A percentile compares a stretch with the other conserved stretches of the same genome.
phyloP scores from a whole-genome alignment of 2,797 vertebrate species.

The Spinibarbus caldwelli region DNA sequence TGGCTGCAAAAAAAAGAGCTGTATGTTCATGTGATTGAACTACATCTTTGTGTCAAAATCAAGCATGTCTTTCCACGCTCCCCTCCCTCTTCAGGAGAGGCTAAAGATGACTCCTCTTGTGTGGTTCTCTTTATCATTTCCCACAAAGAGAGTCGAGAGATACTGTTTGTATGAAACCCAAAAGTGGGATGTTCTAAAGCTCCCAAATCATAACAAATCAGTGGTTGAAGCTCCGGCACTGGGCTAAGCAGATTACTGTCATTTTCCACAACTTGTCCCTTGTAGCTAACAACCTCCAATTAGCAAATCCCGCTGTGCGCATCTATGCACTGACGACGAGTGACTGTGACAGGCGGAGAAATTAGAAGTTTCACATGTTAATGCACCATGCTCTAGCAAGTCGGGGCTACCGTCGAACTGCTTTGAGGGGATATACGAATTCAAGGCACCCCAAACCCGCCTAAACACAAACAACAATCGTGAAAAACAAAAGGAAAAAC shows the following conservation, averaged over 20 bases:
- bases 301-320: constrained; percentile 84
- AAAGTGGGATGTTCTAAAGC: constrained; percentile 70
- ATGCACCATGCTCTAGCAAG: constrained; percentile 77
- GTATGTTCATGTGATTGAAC: background rate
- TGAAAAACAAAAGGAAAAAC: constrained; percentile 49
- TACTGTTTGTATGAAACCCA: constrained; percentile 70
- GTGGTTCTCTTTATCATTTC: constrained; percentile 70
- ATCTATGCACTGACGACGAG: constrained; percentile 80
- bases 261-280: constrained; percentile 86
- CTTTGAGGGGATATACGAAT: constrained; percentile 74
- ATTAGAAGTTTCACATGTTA: constrained; percentile 81
- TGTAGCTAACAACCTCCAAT: constrained; percentile 85
- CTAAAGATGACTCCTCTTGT: constrained; percentile 66
- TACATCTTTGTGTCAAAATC: constrained; percentile 7
- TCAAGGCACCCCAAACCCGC: constrained; percentile 62
- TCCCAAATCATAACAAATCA: constrained; percentile 82
- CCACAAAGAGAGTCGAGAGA: constrained; percentile 69
- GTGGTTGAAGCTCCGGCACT: constrained; percentile 77
- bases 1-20: background rate
- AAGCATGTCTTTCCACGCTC: constrained; percentile 51
- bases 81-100: constrained; percentile 64
- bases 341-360: constrained; percentile 82
- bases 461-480: constrained; percentile 62
- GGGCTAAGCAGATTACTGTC: constrained; percentile 84
- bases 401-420: constrained; percentile 74